Percentiles rank a stretch among this genome's conserved stretches.
Conservation (phyloP, 2,797 vertebrate genomes). For the Microcaecilia unicolor region DNA sequence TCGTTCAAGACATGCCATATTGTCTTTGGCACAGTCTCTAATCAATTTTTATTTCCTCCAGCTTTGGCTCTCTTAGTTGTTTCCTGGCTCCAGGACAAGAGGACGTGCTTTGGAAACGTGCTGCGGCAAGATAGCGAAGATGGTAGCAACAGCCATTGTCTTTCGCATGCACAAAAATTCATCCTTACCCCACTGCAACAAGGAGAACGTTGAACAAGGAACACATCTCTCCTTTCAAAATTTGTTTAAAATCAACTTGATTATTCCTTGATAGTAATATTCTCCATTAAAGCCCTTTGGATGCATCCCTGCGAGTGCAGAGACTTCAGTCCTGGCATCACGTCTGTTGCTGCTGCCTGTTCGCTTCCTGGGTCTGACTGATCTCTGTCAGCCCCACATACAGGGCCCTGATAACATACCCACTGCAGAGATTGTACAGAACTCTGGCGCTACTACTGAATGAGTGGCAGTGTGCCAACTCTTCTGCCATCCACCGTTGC, state of each 20-base stretch:
- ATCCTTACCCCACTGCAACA: slow-evolving; percentile 56
- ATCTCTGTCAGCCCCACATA: slow-evolving; percentile 65
- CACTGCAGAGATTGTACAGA: slow-evolving; percentile 70
- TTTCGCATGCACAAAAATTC: slow-evolving; percentile 61
- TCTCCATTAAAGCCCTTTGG: slow-evolving; percentile 28
- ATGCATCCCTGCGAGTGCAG: slow-evolving; percentile 27
- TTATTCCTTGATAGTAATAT: slow-evolving; percentile 34
- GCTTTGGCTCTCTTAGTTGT: slow-evolving; percentile 32
- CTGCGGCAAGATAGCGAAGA: slow-evolving; percentile 60
- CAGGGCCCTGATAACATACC: slow-evolving; percentile 70
- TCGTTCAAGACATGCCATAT: slow-evolving; percentile 70
- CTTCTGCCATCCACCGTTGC: slow-evolving; percentile 92
- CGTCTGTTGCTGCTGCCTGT: slow-evolving; percentile 48
- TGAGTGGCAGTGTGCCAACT: slow-evolving; percentile 99
- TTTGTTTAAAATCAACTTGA: slow-evolving; percentile 45
- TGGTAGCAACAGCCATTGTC: slow-evolving; percentile 66
- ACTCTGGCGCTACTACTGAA: slow-evolving; percentile 93
- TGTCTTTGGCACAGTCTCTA: slow-evolving; percentile 67
- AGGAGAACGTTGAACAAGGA: slow-evolving; percentile 45
- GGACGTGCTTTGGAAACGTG: slow-evolving; percentile 48
- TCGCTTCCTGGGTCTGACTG: slow-evolving; percentile 60
- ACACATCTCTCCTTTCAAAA: too few species aligned
- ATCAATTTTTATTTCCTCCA: slow-evolving; percentile 36
- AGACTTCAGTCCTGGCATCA: slow-evolving; percentile 53
- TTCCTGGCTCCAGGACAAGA: slow-evolving; percentile 45